Base-by-base conservation (phyloP, 2,797 vertebrate species). In the Triplophysa bombifrons region DNA sequence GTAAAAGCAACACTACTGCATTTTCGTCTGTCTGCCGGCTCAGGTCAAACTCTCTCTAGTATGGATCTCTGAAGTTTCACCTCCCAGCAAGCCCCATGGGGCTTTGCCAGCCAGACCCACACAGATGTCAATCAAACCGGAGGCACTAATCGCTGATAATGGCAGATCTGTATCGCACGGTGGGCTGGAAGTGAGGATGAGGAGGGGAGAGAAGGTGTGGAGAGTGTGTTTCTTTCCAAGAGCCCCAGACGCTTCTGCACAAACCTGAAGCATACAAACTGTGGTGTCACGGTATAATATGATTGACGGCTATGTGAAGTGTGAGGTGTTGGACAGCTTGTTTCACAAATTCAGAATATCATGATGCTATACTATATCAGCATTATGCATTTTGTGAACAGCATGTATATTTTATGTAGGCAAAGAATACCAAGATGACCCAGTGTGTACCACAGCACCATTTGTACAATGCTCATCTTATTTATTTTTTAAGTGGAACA, bases 81-180 rank as follows among this genome's bases (percentile, higher is more conserved):
- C 72, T 74, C 53, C 68, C 38, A 83, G 84, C 66, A 27, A 55
- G 53, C 78, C 73, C 67, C 76, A 73, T 69, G 56, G 72, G 76
- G 60, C 46, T 78, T 76, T 58, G 30, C 72, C 63, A 72, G 75
- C 20, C 58, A 81, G 60, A 61, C 12, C 38, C 53, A 56, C 74
- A 78, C 14, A 81, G 38, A 66, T 81, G 74, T 77, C 84, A 81
- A 72, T 85, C 84, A 82, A 68, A 60, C 70, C n/a, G 14, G 27
- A 69, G 48, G 69, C 27, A 25, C 80, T 77, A 81, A 85, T 81
- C 30, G 22, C 73, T 83, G 65, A 71, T 74, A 81, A 81, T 81
- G 65, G 60, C 46, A 63, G 60, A 69, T 63, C 30, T 69, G 55
- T 81, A 81, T 63, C 9, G 25, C 25, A 73, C 17, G 19, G 34